These are phyloP conservation scores for Esox masquinongy DNA, from an alignment of 2,797 vertebrate species.

Conservation along the genomic window DNA sequence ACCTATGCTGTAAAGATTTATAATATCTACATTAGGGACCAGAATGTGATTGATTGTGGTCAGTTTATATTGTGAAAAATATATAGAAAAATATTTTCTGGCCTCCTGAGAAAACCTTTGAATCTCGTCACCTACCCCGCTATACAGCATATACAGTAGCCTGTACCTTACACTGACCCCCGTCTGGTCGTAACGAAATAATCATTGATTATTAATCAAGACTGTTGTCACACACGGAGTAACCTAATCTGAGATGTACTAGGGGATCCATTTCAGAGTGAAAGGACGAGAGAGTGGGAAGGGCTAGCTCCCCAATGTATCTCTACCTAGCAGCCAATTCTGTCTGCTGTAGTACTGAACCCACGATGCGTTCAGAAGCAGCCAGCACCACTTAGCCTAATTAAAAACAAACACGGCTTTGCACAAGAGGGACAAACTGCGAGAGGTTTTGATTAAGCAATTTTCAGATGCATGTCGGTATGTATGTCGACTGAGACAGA, in stretches of 20 bases:
- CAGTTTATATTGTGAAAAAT: no score
- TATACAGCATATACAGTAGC: constrained; percentile 20
- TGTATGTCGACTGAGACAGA: constrained; percentile 8
- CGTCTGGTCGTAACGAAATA: constrained; percentile 19
- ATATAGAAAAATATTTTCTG: no score
- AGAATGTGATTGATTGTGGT: no score
- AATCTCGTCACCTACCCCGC: no score
- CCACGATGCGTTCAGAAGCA: constrained; percentile 44
- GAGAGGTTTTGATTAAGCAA: constrained; percentile 40
- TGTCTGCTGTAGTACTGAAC: constrained; percentile 39
- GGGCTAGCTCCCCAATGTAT: background rate
- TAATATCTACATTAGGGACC: no score
- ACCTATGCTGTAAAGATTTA: no score
- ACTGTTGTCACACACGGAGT: constrained; percentile 10
- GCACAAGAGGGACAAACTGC: constrained; percentile 24
- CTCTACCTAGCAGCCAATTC: background rate
- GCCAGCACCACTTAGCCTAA: constrained; percentile 43
- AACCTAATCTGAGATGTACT: constrained; percentile 14
- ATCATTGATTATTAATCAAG: constrained; percentile 15
- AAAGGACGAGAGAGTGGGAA: background rate
- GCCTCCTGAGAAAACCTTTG: no score
- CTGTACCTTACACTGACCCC: constrained; percentile 25
- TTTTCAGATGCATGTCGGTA: constrained; percentile 17
- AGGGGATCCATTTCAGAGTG: background rate
- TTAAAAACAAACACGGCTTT: constrained; percentile 53